phyloP scores from a whole-genome alignment of 1,140 invertebrate species.

The Popillia japonica region DNA sequence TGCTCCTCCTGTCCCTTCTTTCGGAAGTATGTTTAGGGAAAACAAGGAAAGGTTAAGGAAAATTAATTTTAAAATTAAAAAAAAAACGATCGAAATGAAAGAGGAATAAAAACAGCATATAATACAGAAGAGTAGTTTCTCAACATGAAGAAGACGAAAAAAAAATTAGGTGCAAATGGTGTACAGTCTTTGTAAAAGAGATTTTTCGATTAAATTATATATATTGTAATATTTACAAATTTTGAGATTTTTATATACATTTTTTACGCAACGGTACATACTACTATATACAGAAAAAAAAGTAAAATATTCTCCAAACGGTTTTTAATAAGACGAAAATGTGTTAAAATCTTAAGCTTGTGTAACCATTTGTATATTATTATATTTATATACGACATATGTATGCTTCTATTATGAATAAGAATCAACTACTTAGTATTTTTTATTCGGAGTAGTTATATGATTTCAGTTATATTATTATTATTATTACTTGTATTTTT shows the following conservation, averaged over 20 bases:
- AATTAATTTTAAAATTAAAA: background rate
- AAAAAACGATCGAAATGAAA: background rate
- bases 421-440: conserved; percentile 39
- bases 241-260: conserved; percentile 35
- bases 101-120: background rate
- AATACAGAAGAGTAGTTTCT: background rate
- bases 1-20: too few relatives aligned
- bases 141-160: background rate
- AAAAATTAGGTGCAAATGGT: conserved; percentile 32
- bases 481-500: conserved; percentile 34
- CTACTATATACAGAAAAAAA: background rate
- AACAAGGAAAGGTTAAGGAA: background rate
- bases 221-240: background rate
- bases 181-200: background rate
- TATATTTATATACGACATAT: conserved; percentile 18
- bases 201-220: background rate
- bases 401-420: background rate
- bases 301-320: background rate
- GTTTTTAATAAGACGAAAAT: background rate
- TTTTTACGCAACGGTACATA: background rate
- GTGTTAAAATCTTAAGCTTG: background rate
- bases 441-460: conserved; percentile 37
- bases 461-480: conserved; percentile 22
- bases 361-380: conserved; percentile 40
- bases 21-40: background rate